phyloP scores from a whole-genome alignment of 2,888 invertebrate genomes.

The Drosophila testacea region DNA sequence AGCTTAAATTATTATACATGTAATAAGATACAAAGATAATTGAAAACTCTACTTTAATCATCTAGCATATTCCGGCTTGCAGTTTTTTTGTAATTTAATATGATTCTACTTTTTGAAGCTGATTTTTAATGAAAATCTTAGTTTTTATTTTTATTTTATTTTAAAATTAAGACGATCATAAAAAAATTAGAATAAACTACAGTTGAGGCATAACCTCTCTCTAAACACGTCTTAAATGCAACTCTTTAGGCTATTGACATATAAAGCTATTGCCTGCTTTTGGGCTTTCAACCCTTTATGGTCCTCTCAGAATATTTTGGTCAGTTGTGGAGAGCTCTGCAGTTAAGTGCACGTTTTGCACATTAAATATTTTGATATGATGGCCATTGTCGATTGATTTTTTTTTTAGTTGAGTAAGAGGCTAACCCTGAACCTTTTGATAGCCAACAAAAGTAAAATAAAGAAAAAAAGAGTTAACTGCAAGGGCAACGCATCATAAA shows the following conservation, averaged over 20 bases:
- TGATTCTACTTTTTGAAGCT: background rate
- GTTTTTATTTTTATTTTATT: background rate
- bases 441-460: constrained; percentile 17
- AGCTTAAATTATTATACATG: background rate
- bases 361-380: constrained; percentile 54
- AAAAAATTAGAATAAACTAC: too few relatives aligned
- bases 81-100: background rate
- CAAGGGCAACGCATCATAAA: constrained; percentile 44
- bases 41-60: background rate
- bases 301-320: background rate
- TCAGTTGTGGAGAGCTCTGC: background rate
- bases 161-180: background rate
- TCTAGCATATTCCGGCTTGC: too few relatives aligned
- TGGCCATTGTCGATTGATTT: constrained; percentile 51
- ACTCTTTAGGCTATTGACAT: too few relatives aligned
- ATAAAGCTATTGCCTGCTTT: constrained; percentile 3
- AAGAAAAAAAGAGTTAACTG: constrained; percentile 18
- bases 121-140: background rate
- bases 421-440: constrained; percentile 31
- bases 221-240: background rate
- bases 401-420: constrained; percentile 1
- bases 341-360: constrained; percentile 54
- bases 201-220: too few relatives aligned
- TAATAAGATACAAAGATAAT: background rate
- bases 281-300: background rate